Conservation (phyloP, 2,888 invertebrate species). For the Andrena flavipes region DNA sequence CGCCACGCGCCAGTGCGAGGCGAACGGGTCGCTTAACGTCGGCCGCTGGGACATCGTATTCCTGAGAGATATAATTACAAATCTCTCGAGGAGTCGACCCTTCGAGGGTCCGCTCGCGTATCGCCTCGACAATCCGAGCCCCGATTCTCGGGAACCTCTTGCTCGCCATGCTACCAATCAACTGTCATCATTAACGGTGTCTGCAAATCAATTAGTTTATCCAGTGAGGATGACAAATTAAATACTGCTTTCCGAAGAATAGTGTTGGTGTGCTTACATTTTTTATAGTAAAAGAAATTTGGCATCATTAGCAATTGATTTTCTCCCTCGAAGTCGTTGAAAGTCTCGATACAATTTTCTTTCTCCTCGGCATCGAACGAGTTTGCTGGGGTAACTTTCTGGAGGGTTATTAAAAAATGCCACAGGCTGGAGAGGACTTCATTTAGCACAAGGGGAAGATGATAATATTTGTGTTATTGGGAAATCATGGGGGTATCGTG, state of each 20-base stretch:
- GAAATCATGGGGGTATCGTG: background rate
- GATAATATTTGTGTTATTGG: background rate
- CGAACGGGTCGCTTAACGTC: slow-evolving; percentile 77
- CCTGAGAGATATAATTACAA: slow-evolving; percentile 79
- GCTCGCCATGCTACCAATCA: slow-evolving; percentile 30
- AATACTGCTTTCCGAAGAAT: background rate
- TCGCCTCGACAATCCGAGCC: slow-evolving; percentile 79
- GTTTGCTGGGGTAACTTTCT: background rate
- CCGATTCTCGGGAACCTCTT: slow-evolving; percentile 77
- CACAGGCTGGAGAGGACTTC: background rate
- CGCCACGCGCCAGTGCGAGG: slow-evolving; percentile 78
- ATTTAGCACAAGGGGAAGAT: background rate
- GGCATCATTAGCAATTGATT: background rate
- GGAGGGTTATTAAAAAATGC: background rate
- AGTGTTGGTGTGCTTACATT: background rate
- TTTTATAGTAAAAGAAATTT: background rate
- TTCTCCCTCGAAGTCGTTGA: background rate
- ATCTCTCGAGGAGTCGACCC: slow-evolving; percentile 81
- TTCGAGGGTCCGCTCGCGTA: slow-evolving; percentile 77
- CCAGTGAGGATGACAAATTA: background rate
- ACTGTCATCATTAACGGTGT: background rate
- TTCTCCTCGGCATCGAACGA: background rate
- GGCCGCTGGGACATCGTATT: slow-evolving; percentile 75
- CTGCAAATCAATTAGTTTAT: background rate
- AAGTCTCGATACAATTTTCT: background rate